Evolutionary conservation across 2,888 invertebrate genomes (phyloP).

Genomic region (Ischnus inquisitorius): DNA sequence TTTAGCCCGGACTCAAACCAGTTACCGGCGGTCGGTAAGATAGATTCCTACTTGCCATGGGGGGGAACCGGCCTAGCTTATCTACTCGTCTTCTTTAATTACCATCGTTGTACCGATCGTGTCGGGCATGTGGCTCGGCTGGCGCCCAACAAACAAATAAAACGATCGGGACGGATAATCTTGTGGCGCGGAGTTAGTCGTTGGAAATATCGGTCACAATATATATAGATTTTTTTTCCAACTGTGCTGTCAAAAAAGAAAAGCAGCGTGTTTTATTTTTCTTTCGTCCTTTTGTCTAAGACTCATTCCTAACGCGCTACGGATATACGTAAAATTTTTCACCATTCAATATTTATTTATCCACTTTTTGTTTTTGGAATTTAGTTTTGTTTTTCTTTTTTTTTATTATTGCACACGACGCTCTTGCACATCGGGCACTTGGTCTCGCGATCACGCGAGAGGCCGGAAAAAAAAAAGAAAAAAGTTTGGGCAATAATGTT

Average conservation of each 20-base stretch:
- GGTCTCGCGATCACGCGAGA: conserved; percentile 60
- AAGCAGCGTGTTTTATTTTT: conserved; percentile 60
- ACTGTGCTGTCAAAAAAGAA: conserved; percentile 65
- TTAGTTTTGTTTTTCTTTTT: conserved; percentile 32
- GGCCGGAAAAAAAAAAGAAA: background rate
- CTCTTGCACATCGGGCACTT: conserved; percentile 59
- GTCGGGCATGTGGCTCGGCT: too few species aligned
- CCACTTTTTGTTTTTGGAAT: conserved; percentile 47
- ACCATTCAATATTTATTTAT: conserved; percentile 40
- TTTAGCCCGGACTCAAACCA: too few species aligned
- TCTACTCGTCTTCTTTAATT: too few species aligned
- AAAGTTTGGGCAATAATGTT: conserved; percentile 58
- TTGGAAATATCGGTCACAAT: too few species aligned
- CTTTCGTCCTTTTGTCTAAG: conserved; percentile 42
- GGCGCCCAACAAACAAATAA: too few species aligned
- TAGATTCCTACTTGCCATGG: background rate
- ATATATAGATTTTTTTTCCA: conserved; percentile 58
- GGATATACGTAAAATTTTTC: conserved; percentile 60
- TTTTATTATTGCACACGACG: conserved; percentile 53
- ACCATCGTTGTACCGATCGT: too few species aligned
- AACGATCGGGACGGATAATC: too few species aligned
- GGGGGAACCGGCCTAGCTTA: background rate
- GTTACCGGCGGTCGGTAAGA: background rate
- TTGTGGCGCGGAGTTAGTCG: too few species aligned
- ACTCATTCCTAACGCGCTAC: conserved; percentile 65